These are phyloP conservation scores for Platysternon megacephalum DNA, from an alignment of 2,113 vertebrate species.

Conservation along the genomic window DNA sequence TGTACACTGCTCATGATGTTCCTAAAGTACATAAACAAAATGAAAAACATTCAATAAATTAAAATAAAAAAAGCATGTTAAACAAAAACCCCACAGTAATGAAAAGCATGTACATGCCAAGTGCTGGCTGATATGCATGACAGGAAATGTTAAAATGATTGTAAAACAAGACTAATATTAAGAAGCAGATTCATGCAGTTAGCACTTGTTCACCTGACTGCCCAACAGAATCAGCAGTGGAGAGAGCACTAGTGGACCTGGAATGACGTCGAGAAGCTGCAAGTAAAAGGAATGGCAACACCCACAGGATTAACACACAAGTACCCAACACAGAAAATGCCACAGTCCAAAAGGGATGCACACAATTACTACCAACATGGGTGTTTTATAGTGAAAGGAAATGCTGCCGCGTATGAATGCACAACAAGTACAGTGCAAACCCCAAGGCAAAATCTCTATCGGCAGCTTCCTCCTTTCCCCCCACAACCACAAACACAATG, in stretches of 20 bases:
- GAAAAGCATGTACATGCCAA: constrained; percentile 78
- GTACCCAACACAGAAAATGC: constrained; percentile 76
- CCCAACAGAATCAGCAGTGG: constrained; percentile 95
- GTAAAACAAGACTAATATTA: constrained; percentile 69
- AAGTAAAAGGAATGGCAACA: constrained; percentile 91
- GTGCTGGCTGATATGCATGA: constrained; percentile 69
- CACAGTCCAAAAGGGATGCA: constrained; percentile 74
- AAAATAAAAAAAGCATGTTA: constrained; percentile 66
- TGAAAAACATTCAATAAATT: constrained; percentile 76
- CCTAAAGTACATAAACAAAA: constrained; percentile 64
- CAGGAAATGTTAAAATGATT: constrained; percentile 73
- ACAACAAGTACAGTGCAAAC: constrained; percentile 57
- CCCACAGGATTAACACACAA: constrained; percentile 88
- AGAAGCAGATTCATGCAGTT: constrained; percentile 88
- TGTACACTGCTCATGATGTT: constrained; percentile 61
- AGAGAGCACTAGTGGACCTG: constrained; percentile 99
- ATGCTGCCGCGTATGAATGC: constrained; percentile 75
- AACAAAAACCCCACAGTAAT: constrained; percentile 52
- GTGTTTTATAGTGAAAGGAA: constrained; percentile 62
- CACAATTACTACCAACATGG: constrained; percentile 58
- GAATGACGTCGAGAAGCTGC: constrained; percentile 99
- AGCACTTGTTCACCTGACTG: constrained; percentile 98
- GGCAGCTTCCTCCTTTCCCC: background rate
- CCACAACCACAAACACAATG: constrained; percentile 35
- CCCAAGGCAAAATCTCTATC: constrained; percentile 36